Evolutionary conservation across 2,888 invertebrate species (phyloP), one percentile per base, ranked within the genome.

Genomic region (Drosophila planitibia): DNA sequence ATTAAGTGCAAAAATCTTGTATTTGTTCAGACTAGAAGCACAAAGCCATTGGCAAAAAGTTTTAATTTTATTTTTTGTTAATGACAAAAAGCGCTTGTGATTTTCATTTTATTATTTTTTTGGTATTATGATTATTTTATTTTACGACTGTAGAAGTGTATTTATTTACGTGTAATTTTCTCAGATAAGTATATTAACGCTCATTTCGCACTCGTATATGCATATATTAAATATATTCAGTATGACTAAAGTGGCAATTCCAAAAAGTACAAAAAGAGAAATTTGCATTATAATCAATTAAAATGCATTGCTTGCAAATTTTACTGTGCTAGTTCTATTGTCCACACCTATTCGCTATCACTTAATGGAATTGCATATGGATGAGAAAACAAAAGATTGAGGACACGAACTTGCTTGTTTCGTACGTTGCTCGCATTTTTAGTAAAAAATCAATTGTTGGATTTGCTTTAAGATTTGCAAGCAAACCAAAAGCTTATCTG

Each of bases 1-100:
- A 90, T 85, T 85, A 83, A 85, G 82, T 87, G 85, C 81, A 77
- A 87, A 88, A 75, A 60, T 75, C 70, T 78, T 71, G 83, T 81
- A 63, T 80, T 81, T 84, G 79, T 76, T 82, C 82, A 86, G 79
- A 55, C 77, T 68, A 77, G 74, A 79, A 74, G 57, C 78, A 32
- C 70, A 58, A 41, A 37, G 47, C 47, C 41, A 62, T 61, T 72
- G 59, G 71, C 77, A 63, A 68, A 63, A 69, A 66, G 22, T 58
- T 19, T 39, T 28, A 19, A 25, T 54, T 5, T 4, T 22, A 33
- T 32, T 16, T 35, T 55, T 53, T 41, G 71, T 66, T 76, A 82
- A 81, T 65, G 65, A 67, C 66, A 57, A 74, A 60, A 75, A 75
- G 67, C 66, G 66, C 39, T 57, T n/a, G 47, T 57, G 61, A 71